Evolutionary conservation across 1,140 invertebrate genomes (phyloP).

Genomic region (Goniozus legneri): DNA sequence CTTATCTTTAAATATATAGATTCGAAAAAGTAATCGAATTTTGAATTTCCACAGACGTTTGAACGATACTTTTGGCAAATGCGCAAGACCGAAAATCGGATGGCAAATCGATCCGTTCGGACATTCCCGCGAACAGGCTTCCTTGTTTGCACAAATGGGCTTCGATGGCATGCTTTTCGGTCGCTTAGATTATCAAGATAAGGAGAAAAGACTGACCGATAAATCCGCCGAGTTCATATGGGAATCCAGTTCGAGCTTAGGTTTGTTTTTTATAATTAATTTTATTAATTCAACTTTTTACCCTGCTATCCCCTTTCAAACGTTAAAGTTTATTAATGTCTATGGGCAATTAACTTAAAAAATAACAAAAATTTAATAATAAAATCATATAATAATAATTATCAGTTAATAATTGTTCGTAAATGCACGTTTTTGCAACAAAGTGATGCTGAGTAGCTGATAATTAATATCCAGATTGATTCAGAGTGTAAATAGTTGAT

Average conservation of each 20-base stretch:
- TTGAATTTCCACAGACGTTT: constrained; percentile 58
- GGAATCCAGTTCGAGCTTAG: constrained; percentile 70
- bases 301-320: too few species aligned
- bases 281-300: not conserved
- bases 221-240: constrained; percentile 84
- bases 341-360: too few species aligned
- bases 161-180: constrained; percentile 88
- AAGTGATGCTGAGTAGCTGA: too few species aligned
- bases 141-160: constrained; percentile 77
- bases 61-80: constrained; percentile 79
- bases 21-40: too few species aligned
- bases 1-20: too few species aligned
- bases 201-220: constrained; percentile 57
- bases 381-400: too few species aligned
- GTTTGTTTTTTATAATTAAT: constrained; percentile 33
- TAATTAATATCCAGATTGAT: too few species aligned
- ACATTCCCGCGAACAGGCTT: constrained; percentile 84
- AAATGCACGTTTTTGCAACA: too few species aligned
- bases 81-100: constrained; percentile 74
- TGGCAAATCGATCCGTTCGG: constrained; percentile 97
- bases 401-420: too few species aligned
- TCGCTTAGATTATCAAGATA: constrained; percentile 86
- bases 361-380: too few species aligned
- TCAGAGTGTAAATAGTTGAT: too few species aligned
- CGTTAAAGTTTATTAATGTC: too few species aligned